These are phyloP conservation scores for Brachionus calyciflorus DNA, from an alignment of 1,140 invertebrate genomes.

Conservation along the genomic window DNA sequence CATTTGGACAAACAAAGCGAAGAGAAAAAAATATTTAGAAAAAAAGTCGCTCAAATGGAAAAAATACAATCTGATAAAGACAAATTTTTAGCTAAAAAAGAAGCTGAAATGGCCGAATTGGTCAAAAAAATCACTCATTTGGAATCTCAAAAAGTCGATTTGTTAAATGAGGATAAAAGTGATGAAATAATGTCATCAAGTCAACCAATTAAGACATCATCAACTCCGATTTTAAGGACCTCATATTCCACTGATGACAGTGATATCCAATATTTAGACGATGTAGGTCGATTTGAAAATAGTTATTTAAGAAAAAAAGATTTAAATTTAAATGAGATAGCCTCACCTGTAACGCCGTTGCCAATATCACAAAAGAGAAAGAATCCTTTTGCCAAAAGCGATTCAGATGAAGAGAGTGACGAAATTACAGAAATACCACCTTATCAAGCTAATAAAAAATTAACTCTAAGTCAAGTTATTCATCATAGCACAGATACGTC, in stretches of 20 bases:
- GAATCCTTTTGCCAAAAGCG: not conserved
- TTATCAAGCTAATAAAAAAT: slow-evolving; percentile 1
- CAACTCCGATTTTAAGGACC: not conserved
- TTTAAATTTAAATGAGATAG: not conserved
- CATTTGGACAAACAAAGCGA: slow-evolving; percentile 32
- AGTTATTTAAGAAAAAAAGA: slow-evolving; percentile 31
- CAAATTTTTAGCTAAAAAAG: slow-evolving; percentile 42
- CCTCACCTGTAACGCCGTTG: not conserved
- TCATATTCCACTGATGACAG: not conserved
- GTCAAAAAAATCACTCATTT: not conserved
- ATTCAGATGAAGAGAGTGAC: not conserved
- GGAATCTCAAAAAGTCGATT: not conserved
- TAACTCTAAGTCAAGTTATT: not conserved
- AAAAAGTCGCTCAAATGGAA: slow-evolving; percentile 29
- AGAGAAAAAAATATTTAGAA: slow-evolving; percentile 12
- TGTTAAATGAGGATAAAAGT: not conserved
- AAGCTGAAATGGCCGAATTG: not conserved
- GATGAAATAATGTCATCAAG: not conserved
- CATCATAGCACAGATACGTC: not conserved
- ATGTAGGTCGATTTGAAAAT: slow-evolving; percentile 12
- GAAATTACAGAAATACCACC: slow-evolving; percentile 15
- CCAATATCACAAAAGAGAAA: not conserved
- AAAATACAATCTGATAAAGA: slow-evolving; percentile 4
- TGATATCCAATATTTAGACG: slow-evolving; percentile 29
- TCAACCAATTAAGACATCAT: not conserved